phyloP scores from a whole-genome alignment of 2,888 invertebrate genomes.

The Nomada flava region DNA sequence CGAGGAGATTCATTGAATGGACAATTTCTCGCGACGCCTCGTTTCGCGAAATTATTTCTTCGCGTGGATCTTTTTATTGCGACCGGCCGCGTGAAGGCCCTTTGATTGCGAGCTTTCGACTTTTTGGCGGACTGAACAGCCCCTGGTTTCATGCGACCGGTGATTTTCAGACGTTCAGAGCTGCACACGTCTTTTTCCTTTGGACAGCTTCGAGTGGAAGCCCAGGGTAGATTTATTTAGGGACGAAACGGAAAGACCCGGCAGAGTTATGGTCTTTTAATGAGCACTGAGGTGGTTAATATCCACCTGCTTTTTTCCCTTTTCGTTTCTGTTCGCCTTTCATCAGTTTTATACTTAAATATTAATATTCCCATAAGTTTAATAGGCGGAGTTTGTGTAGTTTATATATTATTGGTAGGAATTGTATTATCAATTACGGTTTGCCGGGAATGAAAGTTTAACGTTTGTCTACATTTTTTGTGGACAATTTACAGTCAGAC shows the following conservation, averaged over 20 bases:
- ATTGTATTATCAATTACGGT: neutral
- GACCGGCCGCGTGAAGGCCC: constrained; percentile 3
- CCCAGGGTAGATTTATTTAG: neutral
- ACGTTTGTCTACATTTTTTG: neutral
- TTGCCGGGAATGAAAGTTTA: too few species aligned
- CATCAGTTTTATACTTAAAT: neutral
- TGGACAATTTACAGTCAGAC: too few species aligned
- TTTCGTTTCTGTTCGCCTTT: neutral
- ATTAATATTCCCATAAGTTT: neutral
- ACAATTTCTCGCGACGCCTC: constrained; percentile 43
- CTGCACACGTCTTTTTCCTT: neutral
- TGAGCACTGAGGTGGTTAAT: neutral
- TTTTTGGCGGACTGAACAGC: neutral
- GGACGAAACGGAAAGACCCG: neutral
- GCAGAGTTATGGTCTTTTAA: constrained; percentile 14
- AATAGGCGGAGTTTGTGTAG: too few species aligned
- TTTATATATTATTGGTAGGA: neutral
- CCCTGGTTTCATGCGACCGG: neutral
- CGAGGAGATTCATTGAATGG: constrained; percentile 45
- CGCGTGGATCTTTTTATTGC: constrained; percentile 30
- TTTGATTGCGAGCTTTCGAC: constrained; percentile 39
- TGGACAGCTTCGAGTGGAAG: too few species aligned
- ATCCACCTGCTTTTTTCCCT: too few species aligned
- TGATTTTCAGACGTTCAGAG: neutral
- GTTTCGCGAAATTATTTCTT: constrained; percentile 45